Evolutionary conservation across 2,113 vertebrate genomes (phyloP).

Genomic region (Anguilla japonica): DNA sequence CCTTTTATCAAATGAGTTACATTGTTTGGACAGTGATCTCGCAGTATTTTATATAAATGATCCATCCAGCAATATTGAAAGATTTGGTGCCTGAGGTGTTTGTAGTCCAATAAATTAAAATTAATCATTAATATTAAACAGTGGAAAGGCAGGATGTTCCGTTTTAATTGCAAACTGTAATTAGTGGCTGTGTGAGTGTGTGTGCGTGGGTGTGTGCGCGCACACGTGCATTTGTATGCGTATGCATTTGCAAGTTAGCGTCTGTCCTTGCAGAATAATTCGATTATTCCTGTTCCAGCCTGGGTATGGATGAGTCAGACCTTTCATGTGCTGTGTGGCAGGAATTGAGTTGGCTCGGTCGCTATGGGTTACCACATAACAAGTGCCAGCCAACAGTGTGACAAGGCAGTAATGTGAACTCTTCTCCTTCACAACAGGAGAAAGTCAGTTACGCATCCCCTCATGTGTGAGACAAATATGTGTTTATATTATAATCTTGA

Average conservation of each 20-base stretch:
- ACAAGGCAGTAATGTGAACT: not conserved
- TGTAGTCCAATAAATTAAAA: slow-evolving; percentile 47
- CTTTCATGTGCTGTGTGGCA: slow-evolving; percentile 6
- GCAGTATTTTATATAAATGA: not conserved
- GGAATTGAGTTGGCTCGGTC: not conserved
- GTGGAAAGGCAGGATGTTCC: slow-evolving; percentile 29
- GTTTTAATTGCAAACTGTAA: slow-evolving; percentile 40
- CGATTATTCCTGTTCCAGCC: not conserved
- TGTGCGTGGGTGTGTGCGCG: not conserved
- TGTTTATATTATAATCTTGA: not conserved
- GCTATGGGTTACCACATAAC: slow-evolving; percentile 13
- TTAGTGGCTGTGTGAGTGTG: not conserved
- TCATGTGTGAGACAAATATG: not conserved
- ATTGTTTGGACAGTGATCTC: not conserved
- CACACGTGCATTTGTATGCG: not conserved
- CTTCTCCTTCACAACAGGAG: not conserved
- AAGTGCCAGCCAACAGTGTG: not conserved
- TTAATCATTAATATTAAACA: slow-evolving; percentile 38
- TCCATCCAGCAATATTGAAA: slow-evolving; percentile 42
- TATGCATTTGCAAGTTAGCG: not conserved
- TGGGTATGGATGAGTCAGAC: slow-evolving; percentile 22
- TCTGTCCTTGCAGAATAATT: not conserved
- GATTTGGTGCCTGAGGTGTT: slow-evolving; percentile 45
- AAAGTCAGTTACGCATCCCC: not conserved
- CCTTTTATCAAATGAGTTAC: not conserved